Evolutionary conservation across 2,113 vertebrate species (phyloP).

Genomic region (Balaenoptera acutorostrata): DNA sequence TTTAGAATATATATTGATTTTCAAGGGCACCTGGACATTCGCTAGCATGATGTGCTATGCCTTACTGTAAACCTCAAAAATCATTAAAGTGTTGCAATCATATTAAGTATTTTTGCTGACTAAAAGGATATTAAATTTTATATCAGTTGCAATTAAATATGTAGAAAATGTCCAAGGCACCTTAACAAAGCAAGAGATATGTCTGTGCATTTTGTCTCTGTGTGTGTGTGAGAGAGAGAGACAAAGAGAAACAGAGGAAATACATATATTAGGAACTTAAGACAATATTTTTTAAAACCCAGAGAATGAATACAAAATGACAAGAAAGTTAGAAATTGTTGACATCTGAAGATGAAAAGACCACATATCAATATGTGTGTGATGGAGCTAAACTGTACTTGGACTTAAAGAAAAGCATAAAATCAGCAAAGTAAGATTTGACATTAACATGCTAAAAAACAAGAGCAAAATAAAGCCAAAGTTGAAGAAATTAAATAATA

Average conservation of each 20-base stretch:
- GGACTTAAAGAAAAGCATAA: neutral
- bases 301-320: neutral
- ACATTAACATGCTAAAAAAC: neutral
- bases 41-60: neutral
- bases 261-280: neutral
- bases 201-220: neutral
- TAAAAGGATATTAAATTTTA: neutral
- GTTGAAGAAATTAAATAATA: neutral
- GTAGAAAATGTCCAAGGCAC: neutral
- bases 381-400: neutral
- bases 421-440: neutral
- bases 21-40: rapidly evolving
- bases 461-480: neutral
- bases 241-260: neutral
- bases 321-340: neutral
- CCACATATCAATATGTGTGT: rapidly evolving
- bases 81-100: neutral
- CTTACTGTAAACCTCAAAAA: neutral
- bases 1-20: neutral
- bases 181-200: neutral
- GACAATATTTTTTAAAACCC: neutral
- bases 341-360: neutral
- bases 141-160: neutral
- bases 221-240: neutral
- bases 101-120: no score